A percentile compares a stretch with the other conserved stretches of the same genome.
Evolutionary conservation across 1,140 invertebrate species (phyloP).

Genomic region (Pseudomyrmex gracilis): DNA sequence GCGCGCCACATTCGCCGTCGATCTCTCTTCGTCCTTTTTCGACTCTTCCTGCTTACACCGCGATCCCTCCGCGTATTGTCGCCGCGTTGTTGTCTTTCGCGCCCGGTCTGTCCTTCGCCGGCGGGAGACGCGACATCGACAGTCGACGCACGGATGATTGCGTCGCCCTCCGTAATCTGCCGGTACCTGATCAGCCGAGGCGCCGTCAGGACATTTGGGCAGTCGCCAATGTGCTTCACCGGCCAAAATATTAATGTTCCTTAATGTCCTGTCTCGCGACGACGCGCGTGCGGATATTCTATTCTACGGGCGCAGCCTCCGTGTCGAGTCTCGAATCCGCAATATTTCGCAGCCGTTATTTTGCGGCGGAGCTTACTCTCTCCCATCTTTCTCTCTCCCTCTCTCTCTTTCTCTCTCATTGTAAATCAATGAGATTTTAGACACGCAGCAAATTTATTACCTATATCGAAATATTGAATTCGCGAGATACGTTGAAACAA

Average conservation of each 20-base stretch:
- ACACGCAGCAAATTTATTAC: conserved; percentile 27
- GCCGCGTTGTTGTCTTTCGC: conserved; percentile 34
- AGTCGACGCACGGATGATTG: conserved; percentile 75
- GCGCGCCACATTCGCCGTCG: conserved; percentile 27
- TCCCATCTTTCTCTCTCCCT: too few relatives aligned
- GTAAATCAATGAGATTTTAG: conserved; percentile 12
- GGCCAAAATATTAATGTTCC: conserved; percentile 76
- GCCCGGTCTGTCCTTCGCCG: conserved; percentile 25
- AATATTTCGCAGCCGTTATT: conserved; percentile 30
- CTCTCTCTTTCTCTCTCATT: not conserved
- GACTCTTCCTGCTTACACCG: conserved; percentile 15
- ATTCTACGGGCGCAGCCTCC: conserved; percentile 15
- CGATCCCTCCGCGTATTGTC: not conserved
- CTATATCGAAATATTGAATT: not conserved
- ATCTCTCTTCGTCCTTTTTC: conserved; percentile 52
- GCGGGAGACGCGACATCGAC: conserved; percentile 57
- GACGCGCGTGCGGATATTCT: conserved; percentile 12
- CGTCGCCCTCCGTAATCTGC: conserved; percentile 67
- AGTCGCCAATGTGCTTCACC: conserved; percentile 66
- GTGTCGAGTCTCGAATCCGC: conserved; percentile 33
- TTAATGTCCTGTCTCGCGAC: conserved; percentile 52
- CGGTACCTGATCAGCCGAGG: conserved; percentile 63
- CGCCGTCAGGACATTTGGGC: conserved; percentile 67
- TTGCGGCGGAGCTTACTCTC: not conserved
- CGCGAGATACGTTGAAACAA: not conserved